These are phyloP conservation scores for Sarcophaga carnaria DNA, from an alignment of 2,888 invertebrate genomes.

Conservation along the genomic window DNA sequence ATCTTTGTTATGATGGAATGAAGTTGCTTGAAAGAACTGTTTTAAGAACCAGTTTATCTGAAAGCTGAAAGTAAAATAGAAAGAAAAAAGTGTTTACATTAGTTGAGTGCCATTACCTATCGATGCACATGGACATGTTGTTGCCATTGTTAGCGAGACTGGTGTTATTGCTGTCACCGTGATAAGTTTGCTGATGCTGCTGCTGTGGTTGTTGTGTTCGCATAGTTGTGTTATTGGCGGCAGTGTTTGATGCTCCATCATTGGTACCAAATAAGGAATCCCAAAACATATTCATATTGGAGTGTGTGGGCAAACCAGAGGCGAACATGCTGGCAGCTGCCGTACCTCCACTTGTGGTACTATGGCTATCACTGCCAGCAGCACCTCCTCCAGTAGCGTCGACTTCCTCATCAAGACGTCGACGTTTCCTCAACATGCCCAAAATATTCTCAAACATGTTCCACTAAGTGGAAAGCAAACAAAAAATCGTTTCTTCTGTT, in stretches of 20 bases:
- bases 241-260: conserved; percentile 50
- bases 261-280: conserved; percentile 63
- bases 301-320: conserved; percentile 55
- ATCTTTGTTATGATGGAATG: conserved; percentile 12
- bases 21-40: conserved; percentile 20
- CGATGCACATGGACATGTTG: conserved; percentile 39
- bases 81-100: conserved; percentile 22
- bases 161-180: conserved; percentile 29
- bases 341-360: conserved; percentile 50
- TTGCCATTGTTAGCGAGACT: conserved; percentile 26
- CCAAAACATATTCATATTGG: conserved; percentile 62
- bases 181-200: neutral
- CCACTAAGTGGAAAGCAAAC: neutral
- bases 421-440: conserved; percentile 78
- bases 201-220: conserved; percentile 23
- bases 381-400: conserved; percentile 1
- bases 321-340: conserved; percentile 59
- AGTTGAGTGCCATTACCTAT: conserved; percentile 55
- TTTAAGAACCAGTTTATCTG: conserved; percentile 39
- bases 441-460: conserved; percentile 78
- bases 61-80: conserved; percentile 57
- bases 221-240: conserved; percentile 25
- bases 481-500: neutral
- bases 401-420: conserved; percentile 74
- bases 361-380: conserved; percentile 2